phyloP scores from a whole-genome alignment of 2,113 vertebrate species.

The Macroglossus sobrinus region DNA sequence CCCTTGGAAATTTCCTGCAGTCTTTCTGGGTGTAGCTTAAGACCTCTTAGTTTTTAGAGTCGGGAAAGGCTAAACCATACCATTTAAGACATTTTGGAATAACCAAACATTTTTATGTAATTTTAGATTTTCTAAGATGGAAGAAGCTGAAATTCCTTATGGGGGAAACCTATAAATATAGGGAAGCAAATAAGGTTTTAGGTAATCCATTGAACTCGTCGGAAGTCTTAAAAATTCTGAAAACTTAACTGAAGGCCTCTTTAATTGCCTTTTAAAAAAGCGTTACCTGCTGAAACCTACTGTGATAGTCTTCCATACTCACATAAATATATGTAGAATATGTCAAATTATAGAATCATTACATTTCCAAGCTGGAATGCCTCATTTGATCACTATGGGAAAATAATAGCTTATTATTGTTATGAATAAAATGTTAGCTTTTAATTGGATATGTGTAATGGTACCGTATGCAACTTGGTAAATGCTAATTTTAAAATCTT shows the following conservation, averaged over 20 bases:
- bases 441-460: slow-evolving; percentile 36
- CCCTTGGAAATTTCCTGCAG: neutral
- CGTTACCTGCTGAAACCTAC: slow-evolving; percentile 29
- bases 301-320: slow-evolving; percentile 10
- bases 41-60: neutral
- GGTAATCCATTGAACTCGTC: slow-evolving; percentile 9
- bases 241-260: neutral
- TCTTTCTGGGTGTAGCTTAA: neutral
- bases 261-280: slow-evolving; percentile 20
- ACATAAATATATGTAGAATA: slow-evolving; percentile 48
- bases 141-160: neutral
- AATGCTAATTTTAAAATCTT: slow-evolving; percentile 32
- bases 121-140: neutral
- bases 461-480: slow-evolving; percentile 19
- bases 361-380: slow-evolving; percentile 27
- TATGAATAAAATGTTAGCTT: slow-evolving; percentile 50
- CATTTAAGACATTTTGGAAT: slow-evolving; percentile 26
- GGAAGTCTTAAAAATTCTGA: slow-evolving; percentile 20
- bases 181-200: neutral
- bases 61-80: neutral
- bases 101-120: neutral
- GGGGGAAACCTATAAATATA: neutral
- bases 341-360: slow-evolving; percentile 51
- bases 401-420: slow-evolving; percentile 46
- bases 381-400: slow-evolving; percentile 35